phyloP scores from a whole-genome alignment of 2,113 vertebrate genomes.

The Cyanoramphus novaezelandiae region DNA sequence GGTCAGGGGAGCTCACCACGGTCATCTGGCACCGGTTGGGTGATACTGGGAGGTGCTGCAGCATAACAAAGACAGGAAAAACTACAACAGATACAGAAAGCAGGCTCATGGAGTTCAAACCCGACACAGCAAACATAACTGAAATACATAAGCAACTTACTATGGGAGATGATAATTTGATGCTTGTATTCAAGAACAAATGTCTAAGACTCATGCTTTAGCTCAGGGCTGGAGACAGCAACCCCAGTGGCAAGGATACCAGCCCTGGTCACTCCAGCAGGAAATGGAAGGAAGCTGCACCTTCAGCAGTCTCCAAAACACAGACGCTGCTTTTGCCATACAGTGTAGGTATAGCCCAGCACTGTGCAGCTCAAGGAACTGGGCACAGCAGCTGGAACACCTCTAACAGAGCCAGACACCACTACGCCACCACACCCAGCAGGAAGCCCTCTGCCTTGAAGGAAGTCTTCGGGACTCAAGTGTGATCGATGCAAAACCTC shows the following conservation, averaged over 20 bases:
- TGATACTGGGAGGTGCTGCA: accelerated
- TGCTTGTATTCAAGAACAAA: accelerated
- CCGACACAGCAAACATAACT: accelerated
- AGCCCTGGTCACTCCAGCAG: not conserved
- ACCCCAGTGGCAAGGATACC: accelerated
- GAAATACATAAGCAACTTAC: not conserved
- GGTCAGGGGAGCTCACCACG: not conserved
- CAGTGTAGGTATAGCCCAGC: accelerated
- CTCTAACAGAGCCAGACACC: not conserved
- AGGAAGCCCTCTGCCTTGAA: not conserved
- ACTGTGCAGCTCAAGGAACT: accelerated
- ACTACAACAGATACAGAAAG: not conserved
- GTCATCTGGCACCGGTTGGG: accelerated
- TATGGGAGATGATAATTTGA: accelerated
- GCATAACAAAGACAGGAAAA: not conserved
- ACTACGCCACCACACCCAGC: accelerated
- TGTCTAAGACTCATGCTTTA: accelerated
- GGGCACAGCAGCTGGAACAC: not conserved
- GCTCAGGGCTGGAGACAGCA: not conserved
- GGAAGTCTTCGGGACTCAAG: not conserved
- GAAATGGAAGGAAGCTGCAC: accelerated
- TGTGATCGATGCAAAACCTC: not conserved
- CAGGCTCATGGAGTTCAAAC: not conserved
- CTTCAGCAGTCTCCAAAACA: not conserved
- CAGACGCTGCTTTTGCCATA: not conserved